phyloP scores from a whole-genome alignment of 2,113 vertebrate genomes.

The Rhipidura dahli region DNA sequence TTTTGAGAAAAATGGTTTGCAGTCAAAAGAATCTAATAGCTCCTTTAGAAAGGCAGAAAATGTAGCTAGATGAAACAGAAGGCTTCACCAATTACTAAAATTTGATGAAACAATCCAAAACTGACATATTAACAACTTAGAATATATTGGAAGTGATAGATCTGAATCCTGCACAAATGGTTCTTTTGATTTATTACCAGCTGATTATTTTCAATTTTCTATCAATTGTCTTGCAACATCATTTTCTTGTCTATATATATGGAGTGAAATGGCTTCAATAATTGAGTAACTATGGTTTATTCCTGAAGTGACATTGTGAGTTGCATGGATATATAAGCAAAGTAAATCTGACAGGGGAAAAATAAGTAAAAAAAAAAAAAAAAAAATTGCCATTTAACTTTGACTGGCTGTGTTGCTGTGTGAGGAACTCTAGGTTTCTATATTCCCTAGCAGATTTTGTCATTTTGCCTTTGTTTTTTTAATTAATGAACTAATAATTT shows the following conservation, averaged over 20 bases:
- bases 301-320: neutral
- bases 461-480: neutral
- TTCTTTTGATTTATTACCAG: neutral
- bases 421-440: neutral
- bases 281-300: neutral
- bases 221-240: neutral
- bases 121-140: neutral
- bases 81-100: neutral
- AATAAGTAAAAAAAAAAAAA: neutral
- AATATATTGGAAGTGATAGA: neutral
- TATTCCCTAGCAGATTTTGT: neutral
- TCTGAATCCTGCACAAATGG: neutral
- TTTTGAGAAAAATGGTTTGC: neutral
- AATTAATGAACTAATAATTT: neutral
- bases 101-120: neutral
- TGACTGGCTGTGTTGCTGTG: neutral
- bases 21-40: neutral
- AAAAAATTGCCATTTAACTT: neutral
- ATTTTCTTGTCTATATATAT: neutral
- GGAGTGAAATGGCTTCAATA: neutral
- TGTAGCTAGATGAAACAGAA: neutral
- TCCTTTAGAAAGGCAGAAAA: neutral
- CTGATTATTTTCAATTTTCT: neutral
- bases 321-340: neutral
- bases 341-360: neutral